Conservation (phyloP, 2,113 vertebrate species). For the Aramus guarauna region DNA sequence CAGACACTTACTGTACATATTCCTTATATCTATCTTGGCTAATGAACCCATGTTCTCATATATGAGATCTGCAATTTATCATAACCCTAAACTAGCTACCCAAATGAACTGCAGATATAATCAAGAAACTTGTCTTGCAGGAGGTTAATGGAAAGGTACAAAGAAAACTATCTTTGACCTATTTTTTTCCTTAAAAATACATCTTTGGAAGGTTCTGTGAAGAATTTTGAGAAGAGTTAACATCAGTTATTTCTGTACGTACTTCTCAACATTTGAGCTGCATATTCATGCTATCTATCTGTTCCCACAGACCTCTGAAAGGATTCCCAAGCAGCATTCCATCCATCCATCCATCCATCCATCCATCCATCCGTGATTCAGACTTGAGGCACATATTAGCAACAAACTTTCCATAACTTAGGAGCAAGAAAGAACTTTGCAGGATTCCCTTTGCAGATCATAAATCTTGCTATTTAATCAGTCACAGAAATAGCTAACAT, state of each 20-base stretch:
- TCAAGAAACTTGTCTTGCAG: not conserved
- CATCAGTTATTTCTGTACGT: not conserved
- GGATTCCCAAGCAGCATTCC: not conserved
- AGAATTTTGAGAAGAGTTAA: not conserved
- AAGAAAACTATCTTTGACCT: not conserved
- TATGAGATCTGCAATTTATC: not conserved
- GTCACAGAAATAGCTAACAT: not conserved
- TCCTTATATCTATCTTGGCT: not conserved
- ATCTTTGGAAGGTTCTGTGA: not conserved
- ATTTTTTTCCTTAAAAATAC: not conserved
- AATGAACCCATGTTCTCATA: not conserved
- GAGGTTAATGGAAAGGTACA: not conserved
- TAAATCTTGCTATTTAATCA: not conserved
- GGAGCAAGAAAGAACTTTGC: not conserved
- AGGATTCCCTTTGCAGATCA: not conserved
- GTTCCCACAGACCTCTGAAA: not conserved
- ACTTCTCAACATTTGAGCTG: not conserved
- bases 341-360: not conserved
- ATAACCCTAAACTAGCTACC: not conserved
- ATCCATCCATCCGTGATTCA: not conserved
- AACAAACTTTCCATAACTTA: not conserved
- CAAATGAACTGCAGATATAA: not conserved
- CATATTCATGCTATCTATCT: not conserved
- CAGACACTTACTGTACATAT: not conserved
- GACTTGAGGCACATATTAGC: not conserved